Conservation (phyloP, 2,888 invertebrate species). For the Schizotus pectinicornis region DNA sequence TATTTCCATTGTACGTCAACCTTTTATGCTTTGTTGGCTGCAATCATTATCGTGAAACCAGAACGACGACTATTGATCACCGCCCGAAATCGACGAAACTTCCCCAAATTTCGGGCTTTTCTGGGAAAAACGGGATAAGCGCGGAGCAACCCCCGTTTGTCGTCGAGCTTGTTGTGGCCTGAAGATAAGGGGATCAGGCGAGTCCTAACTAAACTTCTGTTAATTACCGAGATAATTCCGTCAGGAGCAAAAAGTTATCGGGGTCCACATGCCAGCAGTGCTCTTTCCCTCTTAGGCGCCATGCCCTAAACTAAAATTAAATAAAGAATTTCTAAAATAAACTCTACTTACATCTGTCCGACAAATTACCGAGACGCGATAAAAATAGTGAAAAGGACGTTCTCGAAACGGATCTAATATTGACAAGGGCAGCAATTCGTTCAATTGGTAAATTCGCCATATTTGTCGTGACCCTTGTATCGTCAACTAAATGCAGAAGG, state of each 20-base stretch:
- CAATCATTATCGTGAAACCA: background rate
- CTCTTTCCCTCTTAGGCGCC: slow-evolving; percentile 4
- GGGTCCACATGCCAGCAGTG: slow-evolving; percentile 1
- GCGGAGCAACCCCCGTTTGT: slow-evolving; percentile 17
- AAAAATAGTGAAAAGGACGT: slow-evolving; percentile 17
- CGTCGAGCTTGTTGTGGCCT: background rate
- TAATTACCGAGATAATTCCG: slow-evolving; percentile 4
- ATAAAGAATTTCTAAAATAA: slow-evolving; percentile 13
- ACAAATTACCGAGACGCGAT: slow-evolving; percentile 3
- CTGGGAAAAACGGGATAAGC: background rate
- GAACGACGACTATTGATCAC: background rate
- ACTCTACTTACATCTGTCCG: slow-evolving; percentile 20
- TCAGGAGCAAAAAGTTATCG: too few relatives aligned
- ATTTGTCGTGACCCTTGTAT: slow-evolving; percentile 21
- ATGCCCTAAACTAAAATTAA: slow-evolving; percentile 10
- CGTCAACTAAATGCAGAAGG: slow-evolving; percentile 25
- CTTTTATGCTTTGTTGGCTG: slow-evolving; percentile 1
- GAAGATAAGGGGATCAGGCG: slow-evolving; percentile 1
- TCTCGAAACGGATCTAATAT: slow-evolving; percentile 1
- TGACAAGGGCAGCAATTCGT: background rate
- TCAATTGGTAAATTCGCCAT: slow-evolving; percentile 3
- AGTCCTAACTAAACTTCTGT: background rate
- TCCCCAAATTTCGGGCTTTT: slow-evolving; percentile 2
- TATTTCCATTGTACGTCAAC: background rate
- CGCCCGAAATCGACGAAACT: too few relatives aligned